A percentile compares a stretch with the other conserved stretches of the same genome.
These are phyloP conservation scores for Crax fasciolata DNA, from an alignment of 2,797 vertebrate genomes.

Conservation along the genomic window DNA sequence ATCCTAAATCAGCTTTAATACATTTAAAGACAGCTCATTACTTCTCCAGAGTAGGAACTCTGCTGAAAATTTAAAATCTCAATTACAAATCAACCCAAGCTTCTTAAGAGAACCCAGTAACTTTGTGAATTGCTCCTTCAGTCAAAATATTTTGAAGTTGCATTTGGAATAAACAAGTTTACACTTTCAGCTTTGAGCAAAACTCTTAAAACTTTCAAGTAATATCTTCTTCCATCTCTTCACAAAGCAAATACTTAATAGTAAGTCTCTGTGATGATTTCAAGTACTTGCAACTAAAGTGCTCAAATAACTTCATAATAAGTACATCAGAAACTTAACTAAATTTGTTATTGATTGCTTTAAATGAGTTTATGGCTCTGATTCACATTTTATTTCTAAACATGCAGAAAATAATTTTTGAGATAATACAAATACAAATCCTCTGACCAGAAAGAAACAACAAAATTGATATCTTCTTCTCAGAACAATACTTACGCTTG, in stretches of 20 bases:
- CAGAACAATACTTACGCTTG: not conserved
- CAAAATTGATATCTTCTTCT: not conserved
- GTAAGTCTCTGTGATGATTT: not conserved
- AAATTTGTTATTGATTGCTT: not conserved
- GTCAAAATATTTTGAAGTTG: not conserved
- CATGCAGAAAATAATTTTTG: not conserved
- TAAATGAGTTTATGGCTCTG: not conserved
- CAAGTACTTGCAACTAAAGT: not conserved
- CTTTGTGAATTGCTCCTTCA: not conserved
- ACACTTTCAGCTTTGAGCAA: not conserved
- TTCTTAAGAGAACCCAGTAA: not conserved
- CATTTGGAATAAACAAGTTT: not conserved
- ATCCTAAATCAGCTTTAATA: constrained; percentile 6
- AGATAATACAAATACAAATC: not conserved
- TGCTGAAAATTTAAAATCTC: not conserved
- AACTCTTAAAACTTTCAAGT: not conserved
- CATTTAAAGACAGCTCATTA: constrained; percentile 1
- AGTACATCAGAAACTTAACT: not conserved
- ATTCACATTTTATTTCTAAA: not conserved
- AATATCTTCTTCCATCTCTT: not conserved
- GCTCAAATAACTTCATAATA: not conserved
- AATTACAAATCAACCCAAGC: not conserved
- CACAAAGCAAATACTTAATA: not conserved
- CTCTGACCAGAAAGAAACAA: not conserved
- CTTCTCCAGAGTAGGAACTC: constrained; percentile 10